Conservation (phyloP, 2,888 invertebrate species). For the Anthrax anthrax region DNA sequence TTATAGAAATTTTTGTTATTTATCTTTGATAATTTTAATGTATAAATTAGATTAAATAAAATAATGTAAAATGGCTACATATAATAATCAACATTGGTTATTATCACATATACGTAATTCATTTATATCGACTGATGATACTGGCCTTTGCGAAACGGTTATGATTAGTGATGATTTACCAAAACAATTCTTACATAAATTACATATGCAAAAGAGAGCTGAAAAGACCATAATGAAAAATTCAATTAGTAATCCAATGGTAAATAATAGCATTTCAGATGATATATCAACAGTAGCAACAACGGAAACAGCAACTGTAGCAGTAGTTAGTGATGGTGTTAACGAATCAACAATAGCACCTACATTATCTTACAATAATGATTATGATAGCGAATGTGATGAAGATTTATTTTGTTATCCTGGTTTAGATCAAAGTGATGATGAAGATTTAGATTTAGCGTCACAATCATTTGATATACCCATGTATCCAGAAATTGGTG, state of each 20-base stretch:
- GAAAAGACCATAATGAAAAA: neutral
- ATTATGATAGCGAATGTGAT: conserved; percentile 16
- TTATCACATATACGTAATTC: conserved; percentile 86
- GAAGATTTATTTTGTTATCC: conserved; percentile 52
- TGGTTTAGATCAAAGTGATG: conserved; percentile 63
- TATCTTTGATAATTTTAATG: too few relatives aligned
- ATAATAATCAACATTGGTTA: conserved; percentile 87
- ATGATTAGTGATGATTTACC: conserved; percentile 76
- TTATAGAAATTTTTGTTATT: too few relatives aligned
- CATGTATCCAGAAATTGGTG: conserved; percentile 46
- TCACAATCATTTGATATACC: conserved; percentile 68
- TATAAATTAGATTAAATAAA: neutral
- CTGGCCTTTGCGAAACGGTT: conserved; percentile 84
- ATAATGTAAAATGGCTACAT: conserved; percentile 61
- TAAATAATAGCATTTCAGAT: neutral
- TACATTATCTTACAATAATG: neutral
- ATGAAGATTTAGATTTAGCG: conserved; percentile 52
- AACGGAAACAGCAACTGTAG: conserved; percentile 3
- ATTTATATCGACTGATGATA: conserved; percentile 90
- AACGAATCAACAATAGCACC: neutral
- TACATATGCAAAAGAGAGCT: conserved; percentile 4
- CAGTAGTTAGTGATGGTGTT: neutral
- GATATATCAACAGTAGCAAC: conserved; percentile 31
- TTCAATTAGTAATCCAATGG: conserved; percentile 17
- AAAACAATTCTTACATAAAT: conserved; percentile 39